Base-by-base conservation (phyloP, 37 sponge, comb jelly and placozoan species). In the Halisarca cf. caerulea region DNA sequence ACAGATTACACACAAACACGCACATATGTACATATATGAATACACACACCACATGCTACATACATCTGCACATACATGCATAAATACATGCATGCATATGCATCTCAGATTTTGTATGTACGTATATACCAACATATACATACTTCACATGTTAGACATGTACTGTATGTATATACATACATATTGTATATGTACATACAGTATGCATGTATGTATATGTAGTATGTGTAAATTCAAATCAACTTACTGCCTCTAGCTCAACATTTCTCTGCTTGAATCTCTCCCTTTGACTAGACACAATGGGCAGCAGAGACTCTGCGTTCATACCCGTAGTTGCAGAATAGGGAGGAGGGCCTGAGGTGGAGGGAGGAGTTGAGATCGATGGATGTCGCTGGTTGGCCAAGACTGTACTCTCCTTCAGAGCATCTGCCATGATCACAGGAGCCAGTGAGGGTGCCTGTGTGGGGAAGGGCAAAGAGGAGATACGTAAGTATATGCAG, bases 271-370 rank as follows among this genome's bases (percentile, higher is more conserved):
- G 89, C 80, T 89, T 93, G 68, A 98, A 92, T 37, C 98, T 78
- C 70, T 98, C 98, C 34, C 98, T 89, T 72, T 98, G 98, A 66
- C 92, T 95, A 64, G 98, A 78, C 2, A 98, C 95, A 58, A 98
- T 95, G 23, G 92, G 89, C 25, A 98, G 87, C 80, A 98, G 79
- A 0, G 96, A 92, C 30, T 88, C 95, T 2, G 66, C 87, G 20
- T 58, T 37, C 27, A 25, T 79, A 17, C 15, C 57, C 7, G 57
- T 17, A 53, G 58, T 28, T 6, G 24, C 54, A 71, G 5, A 3
- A n/a, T n/a, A n/a, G n/a, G n/a, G n/a, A 7, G 40, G 5, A 23
- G 23, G 17, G 27, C 53, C 9, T 23, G 30, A 43, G 20, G 33
- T 42, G 20, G 83, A 8, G 88, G 85, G 27, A 92, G 73, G 74